These are phyloP conservation scores for Tragopan temminckii DNA, from an alignment of 2,797 vertebrate species.

Conservation along the genomic window DNA sequence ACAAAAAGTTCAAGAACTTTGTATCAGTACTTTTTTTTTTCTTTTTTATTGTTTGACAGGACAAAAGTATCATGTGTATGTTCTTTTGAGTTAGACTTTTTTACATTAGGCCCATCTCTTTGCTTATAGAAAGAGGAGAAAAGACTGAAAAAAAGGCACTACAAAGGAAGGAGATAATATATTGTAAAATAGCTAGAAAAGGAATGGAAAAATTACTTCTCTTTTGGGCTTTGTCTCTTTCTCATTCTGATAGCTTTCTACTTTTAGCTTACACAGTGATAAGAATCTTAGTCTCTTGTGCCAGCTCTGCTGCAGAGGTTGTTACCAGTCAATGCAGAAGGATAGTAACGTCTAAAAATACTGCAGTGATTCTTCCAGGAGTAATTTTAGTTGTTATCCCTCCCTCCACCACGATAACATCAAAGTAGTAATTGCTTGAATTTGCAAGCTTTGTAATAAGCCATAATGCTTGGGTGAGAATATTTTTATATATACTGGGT, in stretches of 20 bases:
- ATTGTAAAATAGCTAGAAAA: background rate
- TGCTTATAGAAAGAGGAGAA: background rate
- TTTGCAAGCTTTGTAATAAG: background rate
- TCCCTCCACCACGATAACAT: background rate
- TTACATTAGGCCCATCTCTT: background rate
- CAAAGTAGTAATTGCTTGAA: conserved; percentile 4
- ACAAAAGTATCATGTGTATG: background rate
- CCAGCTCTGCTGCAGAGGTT: conserved; percentile 4
- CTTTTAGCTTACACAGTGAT: background rate
- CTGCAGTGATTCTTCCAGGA: background rate
- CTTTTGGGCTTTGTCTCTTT: background rate
- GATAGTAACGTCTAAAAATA: background rate
- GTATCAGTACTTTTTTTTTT: background rate
- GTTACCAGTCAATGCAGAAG: background rate
- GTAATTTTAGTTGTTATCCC: background rate
- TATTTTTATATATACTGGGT: background rate
- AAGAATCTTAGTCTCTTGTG: background rate
- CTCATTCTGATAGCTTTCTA: background rate
- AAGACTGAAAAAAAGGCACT: background rate
- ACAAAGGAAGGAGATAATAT: background rate
- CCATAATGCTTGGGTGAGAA: background rate
- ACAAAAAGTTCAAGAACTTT: background rate
- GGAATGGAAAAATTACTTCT: background rate
- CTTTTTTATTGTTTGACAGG: background rate
- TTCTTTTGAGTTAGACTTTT: background rate